Percentiles rank a stretch among this genome's conserved stretches.
phyloP scores from a whole-genome alignment of 2,113 vertebrate genomes.

The Prionailurus bengalensis region DNA sequence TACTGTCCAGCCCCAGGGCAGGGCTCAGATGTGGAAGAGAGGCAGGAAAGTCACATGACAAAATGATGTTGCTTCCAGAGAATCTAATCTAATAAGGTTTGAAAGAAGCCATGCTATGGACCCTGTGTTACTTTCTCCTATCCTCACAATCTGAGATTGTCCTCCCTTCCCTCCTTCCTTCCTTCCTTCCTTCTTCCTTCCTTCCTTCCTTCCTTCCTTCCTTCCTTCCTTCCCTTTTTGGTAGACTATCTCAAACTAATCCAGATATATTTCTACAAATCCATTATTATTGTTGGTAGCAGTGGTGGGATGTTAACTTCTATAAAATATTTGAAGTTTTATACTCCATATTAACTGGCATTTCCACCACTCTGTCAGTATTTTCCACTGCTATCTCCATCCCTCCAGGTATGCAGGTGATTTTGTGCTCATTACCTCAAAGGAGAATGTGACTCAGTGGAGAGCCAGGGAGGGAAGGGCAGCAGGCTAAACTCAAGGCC shows the following conservation, averaged over 20 bases:
- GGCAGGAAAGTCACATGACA: neutral
- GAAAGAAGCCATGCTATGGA: neutral
- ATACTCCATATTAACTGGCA: slow-evolving; percentile 43
- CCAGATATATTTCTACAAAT: neutral
- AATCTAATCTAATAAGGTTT: neutral
- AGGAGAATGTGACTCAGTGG: neutral
- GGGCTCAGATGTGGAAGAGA: neutral
- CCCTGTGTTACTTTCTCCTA: neutral
- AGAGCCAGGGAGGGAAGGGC: rapidly evolving
- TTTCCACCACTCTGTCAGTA: neutral
- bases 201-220: neutral
- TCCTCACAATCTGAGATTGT: neutral
- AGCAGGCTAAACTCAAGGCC: neutral
- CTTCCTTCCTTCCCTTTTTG: neutral
- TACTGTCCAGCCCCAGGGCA: neutral
- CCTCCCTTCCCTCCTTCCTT: neutral
- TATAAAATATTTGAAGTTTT: slow-evolving; percentile 51
- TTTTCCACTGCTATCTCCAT: neutral
- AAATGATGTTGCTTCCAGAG: neutral
- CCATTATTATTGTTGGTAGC: neutral
- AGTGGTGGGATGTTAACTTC: slow-evolving; percentile 28
- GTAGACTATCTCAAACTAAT: neutral
- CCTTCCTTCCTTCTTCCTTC: neutral
- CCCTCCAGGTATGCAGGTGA: neutral
- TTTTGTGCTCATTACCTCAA: neutral